Conservation (phyloP, 2,888 invertebrate species). For the Rhaphigaster nebulosa region DNA sequence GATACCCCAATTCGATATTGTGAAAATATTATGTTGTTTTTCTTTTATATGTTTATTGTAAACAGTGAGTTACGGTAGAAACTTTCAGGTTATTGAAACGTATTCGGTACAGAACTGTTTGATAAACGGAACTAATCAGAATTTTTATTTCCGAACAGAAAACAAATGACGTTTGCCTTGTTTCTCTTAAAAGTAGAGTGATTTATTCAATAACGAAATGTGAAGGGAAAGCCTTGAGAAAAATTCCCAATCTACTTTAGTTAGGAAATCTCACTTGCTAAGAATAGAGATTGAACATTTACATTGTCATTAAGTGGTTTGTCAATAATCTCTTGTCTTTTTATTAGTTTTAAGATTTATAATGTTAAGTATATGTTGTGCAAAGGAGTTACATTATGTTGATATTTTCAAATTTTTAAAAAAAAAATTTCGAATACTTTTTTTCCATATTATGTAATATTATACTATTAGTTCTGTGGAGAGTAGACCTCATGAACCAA, state of each 20-base stretch:
- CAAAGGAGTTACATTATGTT: no score
- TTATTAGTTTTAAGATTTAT: no score
- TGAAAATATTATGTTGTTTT: no score
- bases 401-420: no score
- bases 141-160: neutral
- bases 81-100: neutral
- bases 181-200: neutral
- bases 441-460: no score
- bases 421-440: no score
- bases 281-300: neutral
- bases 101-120: neutral
- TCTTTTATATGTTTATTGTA: no score
- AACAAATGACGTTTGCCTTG: neutral
- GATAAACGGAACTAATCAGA: neutral
- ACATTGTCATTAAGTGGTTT: neutral
- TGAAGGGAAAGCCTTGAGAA: neutral
- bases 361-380: no score
- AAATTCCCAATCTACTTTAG: neutral
- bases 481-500: no score
- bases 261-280: neutral
- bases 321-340: neutral
- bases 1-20: no score
- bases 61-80: neutral
- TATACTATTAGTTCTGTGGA: no score
- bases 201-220: neutral